phyloP scores from a whole-genome alignment of 2,113 vertebrate species.

The Illadopsis cleaveri region DNA sequence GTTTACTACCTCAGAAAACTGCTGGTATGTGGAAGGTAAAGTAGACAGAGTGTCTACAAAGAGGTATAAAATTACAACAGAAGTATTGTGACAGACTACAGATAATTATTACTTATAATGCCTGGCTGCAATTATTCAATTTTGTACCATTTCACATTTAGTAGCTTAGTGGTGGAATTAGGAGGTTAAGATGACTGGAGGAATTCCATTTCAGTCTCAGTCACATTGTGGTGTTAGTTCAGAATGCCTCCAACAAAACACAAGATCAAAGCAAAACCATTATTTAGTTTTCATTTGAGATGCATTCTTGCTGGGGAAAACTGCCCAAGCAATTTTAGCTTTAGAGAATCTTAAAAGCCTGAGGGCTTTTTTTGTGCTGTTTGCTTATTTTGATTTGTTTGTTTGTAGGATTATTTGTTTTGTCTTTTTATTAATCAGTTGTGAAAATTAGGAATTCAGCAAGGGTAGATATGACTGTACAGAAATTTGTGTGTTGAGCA shows the following conservation, averaged over 20 bases:
- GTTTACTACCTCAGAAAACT: neutral
- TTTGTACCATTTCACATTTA: neutral
- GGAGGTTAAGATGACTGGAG: neutral
- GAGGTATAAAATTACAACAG: constrained; percentile 24
- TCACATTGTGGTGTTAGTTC: neutral
- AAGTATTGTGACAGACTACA: neutral
- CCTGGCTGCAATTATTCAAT: neutral
- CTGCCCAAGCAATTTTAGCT: neutral
- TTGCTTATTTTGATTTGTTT: neutral
- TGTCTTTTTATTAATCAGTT: neutral
- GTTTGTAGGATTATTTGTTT: neutral
- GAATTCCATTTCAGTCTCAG: neutral
- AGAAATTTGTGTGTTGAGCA: neutral
- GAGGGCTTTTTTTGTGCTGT: neutral
- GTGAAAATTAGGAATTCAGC: neutral
- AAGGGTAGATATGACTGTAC: neutral
- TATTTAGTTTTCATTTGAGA: neutral
- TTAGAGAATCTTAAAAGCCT: neutral
- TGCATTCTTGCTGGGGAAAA: neutral
- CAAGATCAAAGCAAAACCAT: neutral
- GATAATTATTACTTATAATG: constrained; percentile 22
- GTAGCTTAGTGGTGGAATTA: neutral
- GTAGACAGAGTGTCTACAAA: neutral
- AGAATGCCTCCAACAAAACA: neutral
- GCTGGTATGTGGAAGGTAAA: neutral